Evolutionary conservation across 2,888 invertebrate species (phyloP), one percentile per base, ranked within the genome.

Genomic region (Biston stratarius): DNA sequence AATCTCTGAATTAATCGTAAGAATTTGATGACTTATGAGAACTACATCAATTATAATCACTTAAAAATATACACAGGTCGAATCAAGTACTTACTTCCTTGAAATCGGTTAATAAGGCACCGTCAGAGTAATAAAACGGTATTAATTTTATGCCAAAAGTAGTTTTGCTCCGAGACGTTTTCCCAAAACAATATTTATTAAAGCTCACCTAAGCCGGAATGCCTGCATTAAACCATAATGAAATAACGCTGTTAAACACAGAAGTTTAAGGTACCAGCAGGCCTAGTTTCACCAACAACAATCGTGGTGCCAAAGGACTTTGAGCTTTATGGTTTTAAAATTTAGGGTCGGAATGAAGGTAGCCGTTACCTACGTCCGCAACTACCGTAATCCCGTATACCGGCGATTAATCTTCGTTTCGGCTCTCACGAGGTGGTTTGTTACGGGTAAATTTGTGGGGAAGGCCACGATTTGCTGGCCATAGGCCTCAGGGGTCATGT

Each of bases 391-490:
- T 88, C 86, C 86, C 83, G 87, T 83, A 83, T 80, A 83, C 84
- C 86, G 83, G 78, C 87, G 84, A 89, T 89, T 89, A 89, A 89
- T 89, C 89, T 89, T 89, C 87, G 88, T 89, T 89, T 82, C 84
- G 82, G 83, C 87, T 86, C 88, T 88, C 87, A 87, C 87, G 89
- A 87, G 90, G 87, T 88, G 88, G 88, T 89, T 87, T 88, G 89
- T 87, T 89, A 85, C 83, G 87, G 89, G 88, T 87, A 85, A 88
- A 91, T 90, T 90, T 88, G 90, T 87, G 90, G 90, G 87, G 85
- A 87, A 86, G 82, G 86, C 85, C 83, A 83, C 86, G 86, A 89
- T 89, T 89, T 89, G 88, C 86, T 82, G 82, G 83, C 84, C 87
- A 86, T 83, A 80, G 83, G 84, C 83, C 89, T 84, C 87, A 75